A percentile compares a stretch with the other conserved stretches of the same genome.
phyloP scores from a whole-genome alignment of 2,797 vertebrate genomes.

The Nasua narica region DNA sequence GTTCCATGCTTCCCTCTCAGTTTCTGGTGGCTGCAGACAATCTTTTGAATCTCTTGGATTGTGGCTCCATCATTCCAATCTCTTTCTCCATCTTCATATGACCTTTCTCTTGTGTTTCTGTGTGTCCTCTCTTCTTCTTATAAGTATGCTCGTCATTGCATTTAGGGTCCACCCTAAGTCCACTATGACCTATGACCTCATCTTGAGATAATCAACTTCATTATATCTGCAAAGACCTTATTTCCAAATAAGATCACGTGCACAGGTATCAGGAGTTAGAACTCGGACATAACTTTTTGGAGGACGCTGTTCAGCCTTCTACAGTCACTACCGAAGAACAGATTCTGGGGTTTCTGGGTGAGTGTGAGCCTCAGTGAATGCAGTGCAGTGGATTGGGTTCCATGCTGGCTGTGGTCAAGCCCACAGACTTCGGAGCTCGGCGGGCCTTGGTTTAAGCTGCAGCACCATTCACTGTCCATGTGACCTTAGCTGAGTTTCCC shows the following conservation, averaged over 20 bases:
- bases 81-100: not conserved
- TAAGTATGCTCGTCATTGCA: not conserved
- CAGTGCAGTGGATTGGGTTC: fast-evolving
- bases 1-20: fast-evolving
- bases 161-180: not conserved
- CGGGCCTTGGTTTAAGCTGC: not conserved
- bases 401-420: not conserved
- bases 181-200: not conserved
- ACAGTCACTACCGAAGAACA: fast-evolving
- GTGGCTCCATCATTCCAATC: fast-evolving
- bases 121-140: not conserved
- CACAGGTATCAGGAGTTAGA: not conserved
- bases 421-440: not conserved
- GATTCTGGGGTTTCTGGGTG: not conserved
- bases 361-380: too few species aligned
- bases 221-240: not conserved
- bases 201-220: not conserved
- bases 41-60: not conserved
- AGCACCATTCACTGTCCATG: not conserved
- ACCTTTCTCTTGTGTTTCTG: not conserved
- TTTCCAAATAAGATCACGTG: not conserved
- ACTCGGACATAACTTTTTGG: not conserved
- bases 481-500: not conserved
- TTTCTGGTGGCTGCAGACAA: not conserved
- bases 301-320: not conserved